These are phyloP conservation scores for Streblospio benedicti DNA, from an alignment of 1,140 invertebrate genomes.

Conservation along the genomic window DNA sequence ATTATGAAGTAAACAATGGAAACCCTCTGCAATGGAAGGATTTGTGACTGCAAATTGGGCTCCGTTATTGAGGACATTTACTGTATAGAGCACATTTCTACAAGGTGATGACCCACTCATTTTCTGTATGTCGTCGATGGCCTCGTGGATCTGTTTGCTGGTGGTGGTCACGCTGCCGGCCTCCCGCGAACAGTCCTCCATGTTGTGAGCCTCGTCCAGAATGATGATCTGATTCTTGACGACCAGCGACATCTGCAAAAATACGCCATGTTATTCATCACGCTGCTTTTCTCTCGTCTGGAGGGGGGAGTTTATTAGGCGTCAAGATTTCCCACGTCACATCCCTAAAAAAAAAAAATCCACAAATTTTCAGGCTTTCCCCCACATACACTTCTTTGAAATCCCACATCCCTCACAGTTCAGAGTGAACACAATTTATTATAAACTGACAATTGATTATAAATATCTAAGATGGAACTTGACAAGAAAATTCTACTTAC, in stretches of 20 bases:
- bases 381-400: too few relatives aligned
- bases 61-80: background rate
- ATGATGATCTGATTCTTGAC: slow-evolving; percentile 58
- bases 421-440: too few relatives aligned
- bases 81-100: background rate
- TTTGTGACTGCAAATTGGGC: slow-evolving; percentile 21
- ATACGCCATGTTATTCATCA: too few relatives aligned
- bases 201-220: slow-evolving; percentile 96
- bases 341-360: too few relatives aligned
- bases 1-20: background rate
- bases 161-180: slow-evolving; percentile 62
- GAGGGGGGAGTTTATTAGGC: too few relatives aligned
- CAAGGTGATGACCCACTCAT: background rate
- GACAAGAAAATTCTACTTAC: slow-evolving; percentile 36
- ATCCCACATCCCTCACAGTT: too few relatives aligned
- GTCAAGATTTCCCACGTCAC: too few relatives aligned
- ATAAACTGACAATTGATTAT: too few relatives aligned
- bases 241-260: slow-evolving; percentile 53
- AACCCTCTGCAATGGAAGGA: slow-evolving; percentile 13
- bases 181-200: slow-evolving; percentile 78
- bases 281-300: too few relatives aligned
- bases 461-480: too few relatives aligned
- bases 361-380: too few relatives aligned
- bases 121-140: slow-evolving; percentile 44
- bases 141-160: slow-evolving; percentile 49